Evolutionary conservation across 2,888 invertebrate species (phyloP).

Genomic region (Tortrix viridana): DNA sequence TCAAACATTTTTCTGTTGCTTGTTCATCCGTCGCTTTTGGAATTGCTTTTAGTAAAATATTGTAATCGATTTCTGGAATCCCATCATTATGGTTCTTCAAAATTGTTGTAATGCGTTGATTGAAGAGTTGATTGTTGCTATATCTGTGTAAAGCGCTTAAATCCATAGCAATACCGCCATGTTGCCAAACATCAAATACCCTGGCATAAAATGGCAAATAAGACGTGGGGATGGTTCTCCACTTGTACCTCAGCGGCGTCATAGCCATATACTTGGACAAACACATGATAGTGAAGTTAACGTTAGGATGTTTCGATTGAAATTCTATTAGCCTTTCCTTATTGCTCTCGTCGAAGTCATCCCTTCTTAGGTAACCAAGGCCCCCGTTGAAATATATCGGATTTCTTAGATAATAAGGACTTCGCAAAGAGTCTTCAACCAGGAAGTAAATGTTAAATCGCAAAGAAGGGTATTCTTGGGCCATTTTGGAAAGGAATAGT

Average conservation of each 20-base stretch:
- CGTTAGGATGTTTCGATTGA: constrained; percentile 63
- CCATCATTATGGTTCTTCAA: constrained; percentile 71
- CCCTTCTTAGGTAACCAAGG: constrained; percentile 47
- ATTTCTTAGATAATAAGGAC: constrained; percentile 46
- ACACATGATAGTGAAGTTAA: constrained; percentile 67
- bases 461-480: constrained; percentile 59
- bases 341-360: constrained; percentile 49
- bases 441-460: constrained; percentile 65
- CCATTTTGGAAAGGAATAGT: constrained; percentile 63
- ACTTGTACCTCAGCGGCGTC: constrained; percentile 77
- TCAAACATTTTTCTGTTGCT: constrained; percentile 51
- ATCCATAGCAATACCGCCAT: constrained; percentile 79
- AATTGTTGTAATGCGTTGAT: constrained; percentile 57
- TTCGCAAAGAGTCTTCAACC: constrained; percentile 61
- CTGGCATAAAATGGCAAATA: constrained; percentile 79
- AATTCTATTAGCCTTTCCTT: constrained; percentile 58
- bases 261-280: constrained; percentile 74
- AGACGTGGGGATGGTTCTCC: constrained; percentile 71
- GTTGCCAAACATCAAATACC: constrained; percentile 80
- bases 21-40: constrained; percentile 49
- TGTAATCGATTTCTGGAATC: constrained; percentile 60
- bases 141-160: constrained; percentile 55
- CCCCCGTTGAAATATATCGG: constrained; percentile 55
- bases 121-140: constrained; percentile 47
- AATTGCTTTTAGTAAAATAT: constrained; percentile 55